Base-by-base conservation (phyloP, 2,113 vertebrate genomes). In the Mola mola region DNA sequence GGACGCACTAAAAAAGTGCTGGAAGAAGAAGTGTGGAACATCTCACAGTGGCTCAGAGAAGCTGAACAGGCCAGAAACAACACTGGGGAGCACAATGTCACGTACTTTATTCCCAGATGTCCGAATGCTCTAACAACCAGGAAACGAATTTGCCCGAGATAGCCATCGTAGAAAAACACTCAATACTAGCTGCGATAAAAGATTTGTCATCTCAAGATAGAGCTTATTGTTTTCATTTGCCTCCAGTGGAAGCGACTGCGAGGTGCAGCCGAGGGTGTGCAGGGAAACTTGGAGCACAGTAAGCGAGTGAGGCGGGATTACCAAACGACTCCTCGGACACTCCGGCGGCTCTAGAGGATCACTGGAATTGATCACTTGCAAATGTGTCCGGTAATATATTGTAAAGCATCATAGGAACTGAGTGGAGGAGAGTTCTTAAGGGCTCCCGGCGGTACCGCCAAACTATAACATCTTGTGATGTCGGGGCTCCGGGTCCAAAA, bases 91-190 rank as follows among this genome's bases (percentile, higher is more conserved):
- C n/a, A n/a, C n/a, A n/a, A n/a, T n/a, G n/a, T n/a, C n/a, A n/a
- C n/a, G n/a, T n/a, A n/a, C n/a, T n/a, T n/a, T n/a, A n/a, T n/a
- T n/a, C n/a, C n/a, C n/a, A n/a, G n/a, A 33, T 34, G 11, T 34
- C 33, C 15, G 33, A 3, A 13, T 2, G 33, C 33, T 13, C 3
- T 13, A 34, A 34, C 33, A 34, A 15, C 8, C 11, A 47, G 6
- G 41, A 61, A 55, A 74, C 38, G 15, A 44, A 51, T 61, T 52
- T 47, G 26, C 25, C 21, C n/a, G 1, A 10, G 48, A 53, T 24
- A 24, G 3, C 15, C 5, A 41, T 17, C 42, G 24, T 9, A 17
- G 21, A 38, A 28, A 52, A 31, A 62, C 17, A 11, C 5, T 17
- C 6, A 16, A 15, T 11, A 33, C 8, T 33, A 33, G 8, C 29